Evolutionary conservation across 2,888 invertebrate species (phyloP), one percentile per base, ranked within the genome.

Genomic region (Conomelus anceps): DNA sequence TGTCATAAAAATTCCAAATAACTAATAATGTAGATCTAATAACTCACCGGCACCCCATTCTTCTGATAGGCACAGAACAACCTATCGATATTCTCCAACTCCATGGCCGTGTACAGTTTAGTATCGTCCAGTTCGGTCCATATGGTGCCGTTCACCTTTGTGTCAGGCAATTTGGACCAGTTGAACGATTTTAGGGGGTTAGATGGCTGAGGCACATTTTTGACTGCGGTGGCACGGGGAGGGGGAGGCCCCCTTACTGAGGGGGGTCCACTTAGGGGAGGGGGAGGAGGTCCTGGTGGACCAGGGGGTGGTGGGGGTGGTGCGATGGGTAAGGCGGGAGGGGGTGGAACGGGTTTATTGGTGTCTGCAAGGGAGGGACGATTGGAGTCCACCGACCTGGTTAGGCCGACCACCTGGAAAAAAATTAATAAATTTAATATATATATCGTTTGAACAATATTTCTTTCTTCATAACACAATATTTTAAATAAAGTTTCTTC

Each of bases 171-270:
- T 93, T 98, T 99, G 88, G 98, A 97, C 99, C 99, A 99, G 94
- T 99, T 99, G 94, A 99, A 98, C 89, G 98, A 98, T 93, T 99
- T 99, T 89, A 99, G 94, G 0, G 98, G 98, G 93, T 98, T 98
- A 6, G 97, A 96, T 0, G 99, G 98, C 92, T 97, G 97, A 17
- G 99, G 99, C 90, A 98, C 97, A 93, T 98, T 97, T 93, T 98
- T 98, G 93, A 92, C 92, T 20, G 92, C 91, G 22, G 91, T 91
- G 1, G 92, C 91, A 24, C 91, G 91, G 22, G 91, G 90, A 84
- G 92, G 92, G 23, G 95, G 94, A 0, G 95, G 94, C 22, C 93
- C 93, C 0, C 95, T 91, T 20, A 92, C 93, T 0, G 95, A 94
- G 0, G 95, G 94, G 17, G 95, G 94, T 0, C 96, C 95, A 84